Evolutionary conservation across 2,113 vertebrate genomes (phyloP).

Genomic region (Callipepla californica): DNA sequence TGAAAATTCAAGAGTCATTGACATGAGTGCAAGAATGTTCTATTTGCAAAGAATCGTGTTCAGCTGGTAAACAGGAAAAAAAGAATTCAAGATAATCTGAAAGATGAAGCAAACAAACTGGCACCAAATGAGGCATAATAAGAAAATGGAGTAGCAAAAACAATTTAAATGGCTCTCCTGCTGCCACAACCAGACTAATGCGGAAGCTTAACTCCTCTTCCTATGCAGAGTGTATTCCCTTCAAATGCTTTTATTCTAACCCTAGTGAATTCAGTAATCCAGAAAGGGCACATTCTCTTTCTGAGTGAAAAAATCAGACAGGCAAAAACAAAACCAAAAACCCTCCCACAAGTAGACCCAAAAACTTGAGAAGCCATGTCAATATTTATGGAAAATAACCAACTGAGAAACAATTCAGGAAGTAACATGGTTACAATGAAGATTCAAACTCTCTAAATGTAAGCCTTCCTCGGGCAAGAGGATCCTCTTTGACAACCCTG

Average conservation of each 20-base stretch:
- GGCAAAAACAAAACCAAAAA: neutral
- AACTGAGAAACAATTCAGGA: neutral
- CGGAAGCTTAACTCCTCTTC: neutral
- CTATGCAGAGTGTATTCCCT: neutral
- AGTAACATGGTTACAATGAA: neutral
- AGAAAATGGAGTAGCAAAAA: constrained; percentile 24
- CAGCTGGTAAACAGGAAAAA: constrained; percentile 28
- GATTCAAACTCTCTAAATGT: neutral
- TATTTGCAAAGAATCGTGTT: constrained; percentile 50
- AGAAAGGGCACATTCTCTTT: neutral
- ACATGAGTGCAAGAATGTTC: constrained; percentile 41
- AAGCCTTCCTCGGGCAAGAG: neutral
- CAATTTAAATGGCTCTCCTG: neutral
- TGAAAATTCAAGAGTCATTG: constrained; percentile 55
- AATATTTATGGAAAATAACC: neutral
- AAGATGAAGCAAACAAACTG: constrained; percentile 7
- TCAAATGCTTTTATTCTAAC: neutral
- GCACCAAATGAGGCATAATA: neutral
- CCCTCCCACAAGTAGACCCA: neutral
- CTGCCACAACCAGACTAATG: neutral
- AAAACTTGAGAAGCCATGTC: neutral
- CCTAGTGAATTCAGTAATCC: neutral
- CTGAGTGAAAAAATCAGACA: neutral
- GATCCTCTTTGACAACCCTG: neutral
- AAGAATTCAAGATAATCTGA: constrained; percentile 3